These are phyloP conservation scores for Crotalus tigris DNA, from an alignment of 2,113 vertebrate species.

Conservation along the genomic window DNA sequence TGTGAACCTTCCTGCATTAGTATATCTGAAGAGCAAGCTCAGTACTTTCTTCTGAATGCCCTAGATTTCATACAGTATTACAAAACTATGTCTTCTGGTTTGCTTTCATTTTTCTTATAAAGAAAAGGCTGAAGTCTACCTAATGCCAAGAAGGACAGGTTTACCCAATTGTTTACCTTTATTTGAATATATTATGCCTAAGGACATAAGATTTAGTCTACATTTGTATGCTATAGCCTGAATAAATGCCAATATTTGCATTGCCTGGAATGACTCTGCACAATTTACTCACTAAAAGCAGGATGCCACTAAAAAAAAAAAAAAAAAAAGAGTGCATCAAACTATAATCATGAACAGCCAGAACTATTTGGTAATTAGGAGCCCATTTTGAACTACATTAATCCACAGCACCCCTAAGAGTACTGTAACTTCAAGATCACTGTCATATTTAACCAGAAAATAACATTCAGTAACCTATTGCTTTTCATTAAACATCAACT, in stretches of 20 bases:
- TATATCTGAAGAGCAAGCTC: neutral
- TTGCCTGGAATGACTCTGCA: neutral
- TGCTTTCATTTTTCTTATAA: neutral
- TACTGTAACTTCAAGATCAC: neutral
- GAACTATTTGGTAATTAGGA: conserved; percentile 8
- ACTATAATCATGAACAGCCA: conserved; percentile 13
- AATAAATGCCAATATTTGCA: neutral
- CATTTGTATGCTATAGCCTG: neutral
- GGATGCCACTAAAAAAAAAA: conserved; percentile 14
- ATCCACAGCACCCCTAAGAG: neutral
- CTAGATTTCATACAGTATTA: neutral
- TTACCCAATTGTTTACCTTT: neutral
- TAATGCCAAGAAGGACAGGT: neutral
- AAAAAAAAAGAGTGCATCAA: conserved; percentile 30
- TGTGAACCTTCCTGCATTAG: neutral
- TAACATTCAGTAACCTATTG: conserved; percentile 27
- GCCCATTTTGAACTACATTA: conserved; percentile 17
- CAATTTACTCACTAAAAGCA: conserved; percentile 5
- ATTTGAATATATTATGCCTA: neutral
- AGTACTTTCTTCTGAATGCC: neutral
- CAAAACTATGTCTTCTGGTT: neutral
- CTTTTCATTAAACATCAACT: conserved; percentile 27
- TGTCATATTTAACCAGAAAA: neutral
- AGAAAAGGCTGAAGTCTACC: neutral
- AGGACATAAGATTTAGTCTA: neutral